A percentile compares a stretch with the other conserved stretches of the same genome.
Evolutionary conservation across 1,140 invertebrate genomes (phyloP).

Genomic region (Calephelis virginiensis): DNA sequence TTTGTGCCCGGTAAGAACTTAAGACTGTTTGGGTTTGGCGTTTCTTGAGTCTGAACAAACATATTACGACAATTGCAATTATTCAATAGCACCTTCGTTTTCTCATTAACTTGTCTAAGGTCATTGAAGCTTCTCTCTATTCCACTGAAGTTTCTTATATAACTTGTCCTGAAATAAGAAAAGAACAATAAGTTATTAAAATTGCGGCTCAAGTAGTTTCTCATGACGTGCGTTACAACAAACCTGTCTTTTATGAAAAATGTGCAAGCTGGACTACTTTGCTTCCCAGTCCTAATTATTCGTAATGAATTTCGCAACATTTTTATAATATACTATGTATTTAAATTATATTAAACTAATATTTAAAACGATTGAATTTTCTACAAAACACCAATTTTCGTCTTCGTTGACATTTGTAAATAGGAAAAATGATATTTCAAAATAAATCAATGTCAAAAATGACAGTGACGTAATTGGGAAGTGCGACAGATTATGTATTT

Average conservation of each 20-base stretch:
- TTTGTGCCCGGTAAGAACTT: slow-evolving; percentile 97
- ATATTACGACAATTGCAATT: slow-evolving; percentile 79
- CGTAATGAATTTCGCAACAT: slow-evolving; percentile 30
- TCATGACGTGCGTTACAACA: background rate
- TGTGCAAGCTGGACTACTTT: slow-evolving; percentile 24
- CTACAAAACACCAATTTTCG: too few relatives aligned
- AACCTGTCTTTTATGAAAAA: slow-evolving; percentile 2
- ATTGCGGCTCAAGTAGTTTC: background rate
- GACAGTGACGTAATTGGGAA: too few relatives aligned
- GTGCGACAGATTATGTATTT: too few relatives aligned
- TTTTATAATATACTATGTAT: background rate
- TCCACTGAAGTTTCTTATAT: slow-evolving; percentile 41
- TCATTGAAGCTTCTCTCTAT: slow-evolving; percentile 26
- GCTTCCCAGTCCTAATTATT: slow-evolving; percentile 24
- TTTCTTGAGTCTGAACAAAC: slow-evolving; percentile 99
- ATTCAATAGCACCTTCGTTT: slow-evolving; percentile 37
- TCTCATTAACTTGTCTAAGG: slow-evolving; percentile 25
- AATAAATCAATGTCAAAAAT: too few relatives aligned
- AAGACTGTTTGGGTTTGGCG: slow-evolving; percentile 98
- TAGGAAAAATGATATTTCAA: too few relatives aligned
- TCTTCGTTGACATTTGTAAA: too few relatives aligned
- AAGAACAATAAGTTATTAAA: background rate
- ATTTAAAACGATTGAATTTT: too few relatives aligned
- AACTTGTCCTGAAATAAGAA: slow-evolving; percentile 36
- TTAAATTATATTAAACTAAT: too few relatives aligned